Evolutionary conservation across 1,140 invertebrate genomes (phyloP).

Genomic region (Papilio helenus): DNA sequence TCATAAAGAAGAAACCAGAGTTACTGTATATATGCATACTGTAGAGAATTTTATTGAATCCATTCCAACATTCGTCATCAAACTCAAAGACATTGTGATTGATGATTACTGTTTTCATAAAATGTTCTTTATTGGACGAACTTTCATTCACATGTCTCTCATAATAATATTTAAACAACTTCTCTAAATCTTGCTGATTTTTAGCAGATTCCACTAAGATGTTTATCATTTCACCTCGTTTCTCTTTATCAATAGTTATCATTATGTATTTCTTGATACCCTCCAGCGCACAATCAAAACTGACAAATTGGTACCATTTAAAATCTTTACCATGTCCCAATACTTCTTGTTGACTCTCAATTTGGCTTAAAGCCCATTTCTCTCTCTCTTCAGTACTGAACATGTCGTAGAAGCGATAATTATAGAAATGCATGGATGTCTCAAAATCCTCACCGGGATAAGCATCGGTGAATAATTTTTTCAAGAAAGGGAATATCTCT

Average conservation of each 20-base stretch:
- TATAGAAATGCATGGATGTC: slow-evolving; percentile 56
- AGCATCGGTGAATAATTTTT: slow-evolving; percentile 54
- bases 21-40: slow-evolving; percentile 57
- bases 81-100: slow-evolving; percentile 60
- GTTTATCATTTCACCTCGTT: slow-evolving; percentile 50
- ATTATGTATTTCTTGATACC: slow-evolving; percentile 58
- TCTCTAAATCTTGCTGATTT: slow-evolving; percentile 54
- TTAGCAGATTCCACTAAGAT: slow-evolving; percentile 57
- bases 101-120: slow-evolving; percentile 52
- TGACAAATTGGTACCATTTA: slow-evolving; percentile 63
- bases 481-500: slow-evolving; percentile 56
- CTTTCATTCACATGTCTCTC: slow-evolving; percentile 63
- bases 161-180: slow-evolving; percentile 60
- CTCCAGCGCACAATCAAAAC: slow-evolving; percentile 55
- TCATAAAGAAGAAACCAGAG: slow-evolving; percentile 40
- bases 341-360: slow-evolving; percentile 52
- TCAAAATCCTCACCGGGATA: slow-evolving; percentile 62
- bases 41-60: slow-evolving; percentile 60
- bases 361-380: slow-evolving; percentile 59
- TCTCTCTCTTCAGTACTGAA: slow-evolving; percentile 59
- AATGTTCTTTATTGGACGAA: slow-evolving; percentile 53
- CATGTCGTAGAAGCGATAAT: slow-evolving; percentile 51
- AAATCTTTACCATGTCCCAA: slow-evolving; percentile 55
- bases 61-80: slow-evolving; percentile 56
- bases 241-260: slow-evolving; percentile 45